phyloP scores from a whole-genome alignment of 2,113 vertebrate species.

The Mixornis gularis region DNA sequence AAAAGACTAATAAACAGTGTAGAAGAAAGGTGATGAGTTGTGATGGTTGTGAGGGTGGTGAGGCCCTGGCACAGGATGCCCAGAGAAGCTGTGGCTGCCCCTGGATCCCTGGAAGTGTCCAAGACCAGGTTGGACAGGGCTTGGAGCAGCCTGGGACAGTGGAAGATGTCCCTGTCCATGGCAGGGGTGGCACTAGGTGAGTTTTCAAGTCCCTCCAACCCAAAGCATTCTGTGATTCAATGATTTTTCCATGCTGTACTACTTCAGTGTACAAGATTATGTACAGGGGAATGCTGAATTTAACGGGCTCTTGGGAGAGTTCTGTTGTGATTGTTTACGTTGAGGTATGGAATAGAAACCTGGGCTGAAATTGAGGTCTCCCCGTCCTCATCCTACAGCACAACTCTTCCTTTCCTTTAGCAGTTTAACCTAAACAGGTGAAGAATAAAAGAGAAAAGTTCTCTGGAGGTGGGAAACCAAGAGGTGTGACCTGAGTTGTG shows the following conservation, averaged over 20 bases:
- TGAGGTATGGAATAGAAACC: neutral
- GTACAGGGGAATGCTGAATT: neutral
- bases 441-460: neutral
- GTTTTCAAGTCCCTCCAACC: neutral
- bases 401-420: neutral
- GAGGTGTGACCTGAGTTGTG: neutral
- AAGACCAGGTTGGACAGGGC: accelerated
- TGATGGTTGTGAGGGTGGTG: neutral
- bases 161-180: neutral
- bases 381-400: neutral
- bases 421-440: neutral
- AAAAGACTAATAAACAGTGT: constrained; percentile 59
- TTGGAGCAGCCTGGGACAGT: accelerated
- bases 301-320: neutral
- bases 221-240: neutral
- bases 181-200: neutral
- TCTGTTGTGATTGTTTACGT: neutral
- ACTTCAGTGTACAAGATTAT: neutral
- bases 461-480: neutral
- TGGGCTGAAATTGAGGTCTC: neutral
- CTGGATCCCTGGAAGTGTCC: neutral
- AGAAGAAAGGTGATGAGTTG: neutral
- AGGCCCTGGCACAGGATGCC: neutral
- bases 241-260: neutral
- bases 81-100: neutral